Base-by-base conservation (phyloP, 2,888 invertebrate species). In the Alviniconcha strummeri region DNA sequence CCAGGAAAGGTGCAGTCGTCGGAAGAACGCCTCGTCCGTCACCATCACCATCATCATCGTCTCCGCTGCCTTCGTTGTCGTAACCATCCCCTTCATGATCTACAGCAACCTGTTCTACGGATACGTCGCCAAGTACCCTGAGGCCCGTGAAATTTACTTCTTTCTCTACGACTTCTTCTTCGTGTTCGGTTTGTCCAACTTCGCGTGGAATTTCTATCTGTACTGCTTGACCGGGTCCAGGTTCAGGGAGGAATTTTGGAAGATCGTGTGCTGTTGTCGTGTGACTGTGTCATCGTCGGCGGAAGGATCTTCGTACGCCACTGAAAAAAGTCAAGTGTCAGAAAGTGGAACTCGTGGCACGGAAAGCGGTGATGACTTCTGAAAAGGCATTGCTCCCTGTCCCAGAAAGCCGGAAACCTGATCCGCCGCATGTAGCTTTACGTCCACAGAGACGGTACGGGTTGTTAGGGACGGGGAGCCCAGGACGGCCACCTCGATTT, bases 71-170 rank as follows among this genome's bases (percentile, higher is more conserved):
- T 86, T 84, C 67, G 17, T 84, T 64, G 71, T 86, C 75, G 76
- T 84, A 60, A 83, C 86, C 74, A 82, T 83, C 60, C 86, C 86
- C 55, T 76, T 82, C 7, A 84, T 84, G 76, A 76, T 84, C 19
- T 86, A 83, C 81, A 86, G 84, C 71, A 56, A 55, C 19, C 56
- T 80, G 17, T 79, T 79, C 13, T 64, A 67, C 9, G 17, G 17
- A 7, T 52, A 13, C 67, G 79, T 64, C 8, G 36, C 64, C 13
- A 19, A 79, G 54, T 52, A 79, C 54, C 19, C 55, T n/a, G 54
- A 79, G 15, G 55, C 79, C 4, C 60, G 79, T 17, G 64, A 9
- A 3, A 36, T 76, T 2, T 7, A 76, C n/a, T 76, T 56, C 15
- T 67, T 80, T 54, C 55, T 80, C 17, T 80, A 69, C 17, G 64